Evolutionary conservation across 2,797 vertebrate species (phyloP), one percentile per base, ranked within the genome.

Genomic region (Ceryle rudis): DNA sequence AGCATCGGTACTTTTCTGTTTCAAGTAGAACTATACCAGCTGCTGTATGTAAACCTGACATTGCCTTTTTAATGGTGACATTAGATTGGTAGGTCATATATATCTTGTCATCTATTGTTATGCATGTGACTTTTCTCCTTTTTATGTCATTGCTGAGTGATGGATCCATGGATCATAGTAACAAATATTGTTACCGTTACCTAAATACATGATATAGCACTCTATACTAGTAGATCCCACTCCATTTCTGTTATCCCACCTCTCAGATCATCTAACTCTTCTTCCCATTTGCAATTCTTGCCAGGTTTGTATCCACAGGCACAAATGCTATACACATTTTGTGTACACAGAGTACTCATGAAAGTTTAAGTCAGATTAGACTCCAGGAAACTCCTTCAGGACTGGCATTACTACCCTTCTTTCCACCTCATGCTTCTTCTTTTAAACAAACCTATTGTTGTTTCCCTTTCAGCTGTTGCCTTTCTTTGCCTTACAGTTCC

Each of bases 401-500:
- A 31, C 14, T 77, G 39, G 17, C 21, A 8, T 58, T 75, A 19
- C 37, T 62, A 41, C 16, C 25, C 20, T 65, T 60, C n/a, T 86
- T 92, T 71, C 46, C 44, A 39, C 54, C 16, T 87, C 73, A 58
- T 10, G 2, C 31, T 80, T 89, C 29, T 71, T 14, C 25, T 23
- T 87, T 82, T 67, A 79, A 81, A 84, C 33, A 69, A 90, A 69
- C 33, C 29, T 79, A 21, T 49, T 64, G 70, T 42, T 81, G 31
- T 73, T 89, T 95, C 37, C 37, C 55, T n/a, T 80, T 91, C 81
- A 80, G 22, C 37, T 80, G 51, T 81, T 95, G 75, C 70, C 44
- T 51, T 10, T 52, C 31, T 52, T 92, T 77, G 78, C 81, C 23
- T 93, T 57, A 66, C 51, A 66, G 39, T 80, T 81, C 51, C 74